These are phyloP conservation scores for Aphrocallistes beatrix DNA, from an alignment of 37 sponge, comb jelly and placozoan species.

Conservation along the genomic window DNA sequence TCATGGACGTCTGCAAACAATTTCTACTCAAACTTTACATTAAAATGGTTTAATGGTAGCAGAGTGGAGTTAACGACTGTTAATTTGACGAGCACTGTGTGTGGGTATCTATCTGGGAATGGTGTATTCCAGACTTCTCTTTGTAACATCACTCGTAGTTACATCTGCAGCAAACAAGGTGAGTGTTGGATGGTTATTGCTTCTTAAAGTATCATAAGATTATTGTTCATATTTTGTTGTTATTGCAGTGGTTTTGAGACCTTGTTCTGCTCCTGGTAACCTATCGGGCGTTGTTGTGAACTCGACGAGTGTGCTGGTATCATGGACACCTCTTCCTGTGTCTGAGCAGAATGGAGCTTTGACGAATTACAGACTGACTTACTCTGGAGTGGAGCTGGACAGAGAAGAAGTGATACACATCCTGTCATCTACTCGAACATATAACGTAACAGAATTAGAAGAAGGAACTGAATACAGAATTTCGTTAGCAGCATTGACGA, in stretches of 20 bases:
- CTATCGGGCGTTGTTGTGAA: not conserved
- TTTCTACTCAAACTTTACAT: not conserved
- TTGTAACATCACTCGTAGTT: not conserved
- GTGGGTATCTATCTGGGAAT: not conserved
- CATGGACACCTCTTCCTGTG: not conserved
- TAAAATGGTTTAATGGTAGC: not conserved
- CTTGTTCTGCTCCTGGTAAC: not conserved
- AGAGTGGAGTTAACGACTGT: not conserved
- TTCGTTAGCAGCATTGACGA: not conserved
- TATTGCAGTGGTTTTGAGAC: not conserved
- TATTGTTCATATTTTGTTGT: not conserved
- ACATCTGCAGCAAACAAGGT: slow-evolving; percentile 6
- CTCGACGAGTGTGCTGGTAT: not conserved
- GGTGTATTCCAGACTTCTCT: not conserved
- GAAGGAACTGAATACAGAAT: not conserved
- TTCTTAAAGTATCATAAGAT: not conserved
- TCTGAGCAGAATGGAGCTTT: slow-evolving; percentile 1
- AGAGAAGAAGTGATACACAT: not conserved
- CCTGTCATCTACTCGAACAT: not conserved
- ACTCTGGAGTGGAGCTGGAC: not conserved
- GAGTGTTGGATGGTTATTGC: too few species aligned
- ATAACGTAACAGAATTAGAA: not conserved
- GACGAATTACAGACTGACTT: not conserved
- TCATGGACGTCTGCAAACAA: slow-evolving; percentile 11
- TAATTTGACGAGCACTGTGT: not conserved